Evolutionary conservation across 2,888 invertebrate genomes (phyloP).

Genomic region (Apamea sordens): DNA sequence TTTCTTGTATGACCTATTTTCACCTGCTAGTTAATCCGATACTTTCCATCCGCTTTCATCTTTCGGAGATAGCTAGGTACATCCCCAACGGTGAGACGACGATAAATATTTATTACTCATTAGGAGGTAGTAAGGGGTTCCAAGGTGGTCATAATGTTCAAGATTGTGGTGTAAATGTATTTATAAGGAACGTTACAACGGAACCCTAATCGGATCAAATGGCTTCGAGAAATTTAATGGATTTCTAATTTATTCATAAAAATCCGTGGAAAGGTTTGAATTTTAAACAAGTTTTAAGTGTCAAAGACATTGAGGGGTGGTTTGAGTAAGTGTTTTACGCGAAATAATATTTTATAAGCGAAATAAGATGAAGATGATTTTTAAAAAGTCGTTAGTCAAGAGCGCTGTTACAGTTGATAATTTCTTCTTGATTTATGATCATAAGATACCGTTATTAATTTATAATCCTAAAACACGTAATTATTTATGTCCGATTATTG

Average conservation of each 20-base stretch:
- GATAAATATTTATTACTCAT: conserved; percentile 78
- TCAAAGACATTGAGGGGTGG: conserved; percentile 24
- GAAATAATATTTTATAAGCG: conserved; percentile 27
- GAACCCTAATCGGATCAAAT: conserved; percentile 69
- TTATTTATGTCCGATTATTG: background rate
- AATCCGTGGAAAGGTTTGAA: conserved; percentile 42
- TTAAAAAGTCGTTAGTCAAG: conserved; percentile 20
- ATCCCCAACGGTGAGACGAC: conserved; percentile 38
- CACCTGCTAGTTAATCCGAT: conserved; percentile 22
- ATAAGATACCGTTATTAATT: too few species aligned
- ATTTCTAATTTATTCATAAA: conserved; percentile 60
- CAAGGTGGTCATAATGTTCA: conserved; percentile 54
- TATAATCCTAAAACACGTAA: background rate
- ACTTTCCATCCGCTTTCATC: conserved; percentile 36
- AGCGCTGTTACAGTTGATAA: conserved; percentile 5
- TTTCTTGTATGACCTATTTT: conserved; percentile 47
- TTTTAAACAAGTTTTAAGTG: conserved; percentile 39
- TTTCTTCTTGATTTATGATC: conserved; percentile 7
- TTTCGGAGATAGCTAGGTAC: conserved; percentile 15
- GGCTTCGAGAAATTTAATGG: conserved; percentile 58
- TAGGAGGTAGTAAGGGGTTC: conserved; percentile 61
- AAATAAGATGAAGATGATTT: conserved; percentile 39
- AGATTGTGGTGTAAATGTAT: conserved; percentile 70
- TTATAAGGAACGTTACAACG: conserved; percentile 68
- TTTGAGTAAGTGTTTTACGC: background rate